Evolutionary conservation across 2,888 invertebrate genomes (phyloP), one percentile per base, ranked within the genome.

Genomic region (Philereme vetulata): DNA sequence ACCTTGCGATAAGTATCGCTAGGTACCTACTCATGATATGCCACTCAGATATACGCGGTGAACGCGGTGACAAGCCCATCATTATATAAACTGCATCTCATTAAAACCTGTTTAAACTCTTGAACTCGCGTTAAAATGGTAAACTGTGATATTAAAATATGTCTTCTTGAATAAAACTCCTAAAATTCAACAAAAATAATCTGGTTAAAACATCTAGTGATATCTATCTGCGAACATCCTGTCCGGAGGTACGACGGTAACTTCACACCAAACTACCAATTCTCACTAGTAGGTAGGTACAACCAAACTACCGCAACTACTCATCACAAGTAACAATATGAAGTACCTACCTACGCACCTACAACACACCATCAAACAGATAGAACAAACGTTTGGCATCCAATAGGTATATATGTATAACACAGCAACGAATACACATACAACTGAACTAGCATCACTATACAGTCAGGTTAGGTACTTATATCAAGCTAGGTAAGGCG

Each of bases 91-190:
- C 58, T 56, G 52, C 59, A 58, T 65, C 52, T 58, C 65, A 66
- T 51, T 62, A 58, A 68, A 69, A 67, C 64, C 56, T 49, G 55
- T 47, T 61, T 57, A 67, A 67, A 49, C 50, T 9, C 51, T 64
- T 67, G 63, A 66, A 65, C 64, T 68, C 62, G 64, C 72, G 77
- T 76, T 78, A 77, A 79, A 77, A 74, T 74, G 74, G 78, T 86
- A 85, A 85, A 85, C 71, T 67, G 69, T 70, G 67, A 72, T 90
- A 87, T 70, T 83, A 90, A 90, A 90, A 90, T 90, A 89, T 76
- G 53, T 51, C 47, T 66, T 77, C 62, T 80, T 67, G 65, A 76
- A 74, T 81, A 79, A 79, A 77, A 77, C 71, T 72, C 65, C 71
- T 66, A 62, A 72, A 65, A 70, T 69, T 60, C 61, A 77, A 76